Evolutionary conservation across 1,140 invertebrate genomes (phyloP), one percentile per base, ranked within the genome.

Genomic region (Drosophila orosa): DNA sequence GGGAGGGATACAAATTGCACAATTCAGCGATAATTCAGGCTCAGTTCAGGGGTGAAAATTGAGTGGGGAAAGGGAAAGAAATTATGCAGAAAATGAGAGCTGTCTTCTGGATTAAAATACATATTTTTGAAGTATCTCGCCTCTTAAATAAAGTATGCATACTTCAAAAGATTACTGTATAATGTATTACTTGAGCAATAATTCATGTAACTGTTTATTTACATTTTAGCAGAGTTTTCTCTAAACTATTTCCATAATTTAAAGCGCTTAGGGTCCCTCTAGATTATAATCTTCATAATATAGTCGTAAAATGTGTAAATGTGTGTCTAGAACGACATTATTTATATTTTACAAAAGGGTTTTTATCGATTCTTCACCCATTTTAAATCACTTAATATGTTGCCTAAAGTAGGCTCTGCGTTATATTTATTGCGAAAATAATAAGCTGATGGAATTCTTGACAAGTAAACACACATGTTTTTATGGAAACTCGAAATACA

Each of bases 21-120:
- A 71, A 69, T 57, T 39, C 42, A 25, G 35, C 42, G 67, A 71
- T 71, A 58, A 71, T 68, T 54, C 54, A 71, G 40, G 40, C 50
- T 71, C 67, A 37, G 47, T 57, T 69, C 22, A 42, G 48, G 2
- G 25, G 5, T 17, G 25, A 15, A 48, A 66, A 48, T 31, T 33
- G 25, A 19, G 29, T n/a, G 22, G 48, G 19, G 29, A 25, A 37
- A 13, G 27, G 39, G 15, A 3, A 39, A 67, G 5, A 39, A 67
- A 67, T 67, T 39, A 44, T 42, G 35, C 29, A 13, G 29, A 35
- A 54, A 54, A 35, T 9, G 37, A 31, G 24, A 33, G 3, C 27
- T 31, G 10, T 27, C 25, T 24, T 4, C 12, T 19, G 22, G 17
- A 27, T 37, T 17, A 48, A 15, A 27, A 45, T 25, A 63, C 44